phyloP scores from a whole-genome alignment of 2,888 invertebrate genomes.

The Diabrotica balteata region DNA sequence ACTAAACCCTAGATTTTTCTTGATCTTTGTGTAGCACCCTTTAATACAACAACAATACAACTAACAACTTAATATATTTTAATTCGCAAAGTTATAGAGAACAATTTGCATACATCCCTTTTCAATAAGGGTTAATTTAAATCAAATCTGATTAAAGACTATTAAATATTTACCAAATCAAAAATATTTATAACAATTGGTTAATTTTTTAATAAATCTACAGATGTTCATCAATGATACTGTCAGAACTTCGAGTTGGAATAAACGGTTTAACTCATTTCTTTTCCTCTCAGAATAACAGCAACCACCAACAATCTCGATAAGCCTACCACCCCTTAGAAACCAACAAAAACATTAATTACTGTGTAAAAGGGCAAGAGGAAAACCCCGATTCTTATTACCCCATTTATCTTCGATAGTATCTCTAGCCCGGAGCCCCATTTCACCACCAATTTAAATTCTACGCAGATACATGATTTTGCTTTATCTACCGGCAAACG shows the following conservation, averaged over 20 bases:
- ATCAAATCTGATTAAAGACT: constrained; percentile 37
- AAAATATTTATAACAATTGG: no score
- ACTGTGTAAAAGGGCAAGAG: constrained; percentile 4
- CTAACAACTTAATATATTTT: no score
- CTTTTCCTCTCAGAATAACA: no score
- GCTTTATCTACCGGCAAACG: constrained; percentile 1
- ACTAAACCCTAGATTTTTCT: no score
- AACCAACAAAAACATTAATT: constrained; percentile 13
- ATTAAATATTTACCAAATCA: no score
- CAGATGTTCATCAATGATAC: no score
- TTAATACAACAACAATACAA: no score
- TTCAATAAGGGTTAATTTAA: constrained; percentile 33
- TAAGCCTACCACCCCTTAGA: neutral
- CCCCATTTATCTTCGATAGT: neutral
- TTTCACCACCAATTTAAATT: constrained; percentile 7
- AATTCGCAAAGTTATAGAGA: no score
- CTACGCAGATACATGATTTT: constrained; percentile 5
- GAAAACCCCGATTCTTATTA: neutral
- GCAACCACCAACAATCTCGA: neutral
- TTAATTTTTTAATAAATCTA: no score
- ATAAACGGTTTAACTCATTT: no score
- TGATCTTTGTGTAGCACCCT: no score
- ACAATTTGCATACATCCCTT: constrained; percentile 34
- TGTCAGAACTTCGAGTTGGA: no score
- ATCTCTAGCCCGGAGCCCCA: neutral